phyloP scores from a whole-genome alignment of 1,140 invertebrate species.

The Heterodera schachtii region DNA sequence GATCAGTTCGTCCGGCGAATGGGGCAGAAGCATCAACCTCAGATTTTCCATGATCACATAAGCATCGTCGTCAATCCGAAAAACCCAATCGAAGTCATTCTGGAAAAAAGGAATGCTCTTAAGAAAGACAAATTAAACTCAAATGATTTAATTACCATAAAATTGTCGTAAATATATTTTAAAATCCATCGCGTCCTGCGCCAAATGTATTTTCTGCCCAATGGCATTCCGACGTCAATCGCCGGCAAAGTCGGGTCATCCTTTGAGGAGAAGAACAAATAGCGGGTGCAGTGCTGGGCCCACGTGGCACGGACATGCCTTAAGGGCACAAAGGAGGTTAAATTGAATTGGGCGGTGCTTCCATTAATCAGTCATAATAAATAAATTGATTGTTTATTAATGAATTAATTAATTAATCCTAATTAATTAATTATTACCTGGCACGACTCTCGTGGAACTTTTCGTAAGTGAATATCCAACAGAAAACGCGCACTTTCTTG shows the following conservation, averaged over 20 bases:
- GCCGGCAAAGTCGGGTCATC: constrained; percentile 58
- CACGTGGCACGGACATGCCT: constrained; percentile 88
- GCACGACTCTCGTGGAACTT: constrained; percentile 85
- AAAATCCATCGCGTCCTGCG: constrained; percentile 90
- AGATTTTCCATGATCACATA: constrained; percentile 62
- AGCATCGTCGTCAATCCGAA: constrained; percentile 65
- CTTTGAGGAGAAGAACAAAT: constrained; percentile 48
- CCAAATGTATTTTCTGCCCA: constrained; percentile 78
- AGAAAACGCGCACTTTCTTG: constrained; percentile 78
- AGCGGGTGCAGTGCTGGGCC: constrained; percentile 83
- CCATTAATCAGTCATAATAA: too few relatives aligned
- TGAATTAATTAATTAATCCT: not conserved
- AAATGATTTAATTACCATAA: constrained; percentile 38
- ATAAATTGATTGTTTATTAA: too few relatives aligned
- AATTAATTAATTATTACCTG: not conserved
- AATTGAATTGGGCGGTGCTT: not conserved
- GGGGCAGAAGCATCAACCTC: constrained; percentile 46
- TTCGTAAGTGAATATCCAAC: constrained; percentile 92
- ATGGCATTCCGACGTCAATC: constrained; percentile 77
- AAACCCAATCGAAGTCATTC: constrained; percentile 66
- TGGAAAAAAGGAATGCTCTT: not conserved
- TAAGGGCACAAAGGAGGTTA: not conserved
- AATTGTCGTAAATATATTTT: constrained; percentile 68
- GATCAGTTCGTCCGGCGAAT: constrained; percentile 61
- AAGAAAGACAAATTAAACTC: too few relatives aligned